Base-by-base conservation (phyloP, 2,888 invertebrate species). In the Atherix ibis region DNA sequence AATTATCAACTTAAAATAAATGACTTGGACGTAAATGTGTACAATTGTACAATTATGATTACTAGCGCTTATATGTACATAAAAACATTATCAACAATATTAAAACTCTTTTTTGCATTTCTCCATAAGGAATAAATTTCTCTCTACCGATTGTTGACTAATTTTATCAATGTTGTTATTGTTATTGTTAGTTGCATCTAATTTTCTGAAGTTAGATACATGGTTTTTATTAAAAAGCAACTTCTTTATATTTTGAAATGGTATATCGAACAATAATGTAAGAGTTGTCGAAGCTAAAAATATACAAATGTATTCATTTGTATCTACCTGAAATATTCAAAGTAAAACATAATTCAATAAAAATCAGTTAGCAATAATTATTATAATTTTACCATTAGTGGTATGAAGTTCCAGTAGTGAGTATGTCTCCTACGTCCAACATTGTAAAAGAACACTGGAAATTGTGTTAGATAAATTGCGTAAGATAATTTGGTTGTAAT, bases 361-460 rank as follows among this genome's bases (percentile, higher is more conserved):
- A 24, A 13, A 15, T 28, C 5, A n/a, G 10, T n/a, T 4, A 25
- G 9, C 4, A 13, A 12, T 4, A 31, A 12, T 13, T 14, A 9
- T 18, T 27, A 16, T 35, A 37, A 26, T 48, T 53, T 64, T 56
- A 74, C 75, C 56, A 70, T 58, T 50, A 67, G 61, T 37, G 62
- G 61, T 26, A 71, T 51, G 46, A 76, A 69, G 32, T 62, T 66
- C 44, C 70, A 75, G 40, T 70, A 62, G 39, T 70, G 67, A 1
- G 70, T 54, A 43, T 65, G 64, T 47, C 71, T 64, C 25, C 67
- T 67, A 34, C 63, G 64, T 3, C 77, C 77, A 19, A 77, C 73
- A 46, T 76, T 75, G 47, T 63, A 78, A 53, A 78, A 77, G 50
- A 71, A 77, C 35, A 76, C 67, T 4, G 77, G 77, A 46, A 77